Conservation (phyloP, 1,140 invertebrate genomes). For the Halotydeus destructor region DNA sequence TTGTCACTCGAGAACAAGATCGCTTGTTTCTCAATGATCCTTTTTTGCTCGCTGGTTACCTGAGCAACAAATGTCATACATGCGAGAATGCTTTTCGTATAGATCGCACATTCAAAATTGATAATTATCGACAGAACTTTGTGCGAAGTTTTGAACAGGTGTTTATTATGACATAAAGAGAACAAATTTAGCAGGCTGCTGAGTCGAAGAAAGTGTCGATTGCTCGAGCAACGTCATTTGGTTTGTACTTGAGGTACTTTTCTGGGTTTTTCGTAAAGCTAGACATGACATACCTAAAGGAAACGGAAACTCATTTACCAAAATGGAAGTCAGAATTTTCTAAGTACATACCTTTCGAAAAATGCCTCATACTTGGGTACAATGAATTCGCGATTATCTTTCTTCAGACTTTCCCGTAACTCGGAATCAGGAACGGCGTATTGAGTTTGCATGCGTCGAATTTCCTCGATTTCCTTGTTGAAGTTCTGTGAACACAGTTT, state of each 20-base stretch:
- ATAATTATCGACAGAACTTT: background rate
- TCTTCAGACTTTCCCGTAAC: conserved; percentile 52
- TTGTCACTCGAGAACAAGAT: too few relatives aligned
- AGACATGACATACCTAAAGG: conserved; percentile 37
- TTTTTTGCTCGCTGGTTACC: background rate
- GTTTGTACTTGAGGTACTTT: conserved; percentile 82
- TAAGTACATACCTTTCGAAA: conserved; percentile 17
- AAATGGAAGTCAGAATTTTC: conserved; percentile 3
- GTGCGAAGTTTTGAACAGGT: background rate
- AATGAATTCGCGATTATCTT: conserved; percentile 63
- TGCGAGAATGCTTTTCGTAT: too few relatives aligned
- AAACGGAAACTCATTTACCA: conserved; percentile 11
- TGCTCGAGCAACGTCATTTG: conserved; percentile 50
- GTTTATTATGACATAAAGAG: background rate
- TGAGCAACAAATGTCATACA: too few relatives aligned
- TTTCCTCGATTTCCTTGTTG: conserved; percentile 85
- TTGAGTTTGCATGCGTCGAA: conserved; percentile 52
- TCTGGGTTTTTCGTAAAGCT: conserved; percentile 78
- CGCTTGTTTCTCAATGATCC: background rate
- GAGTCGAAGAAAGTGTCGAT: conserved; percentile 29
- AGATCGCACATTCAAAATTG: too few relatives aligned
- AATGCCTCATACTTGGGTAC: conserved; percentile 49
- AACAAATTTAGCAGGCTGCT: conserved; percentile 7
- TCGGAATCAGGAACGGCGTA: conserved; percentile 84
- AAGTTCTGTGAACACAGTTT: conserved; percentile 41